phyloP scores from a whole-genome alignment of 2,113 vertebrate genomes.

The Mormyrus lacerda region DNA sequence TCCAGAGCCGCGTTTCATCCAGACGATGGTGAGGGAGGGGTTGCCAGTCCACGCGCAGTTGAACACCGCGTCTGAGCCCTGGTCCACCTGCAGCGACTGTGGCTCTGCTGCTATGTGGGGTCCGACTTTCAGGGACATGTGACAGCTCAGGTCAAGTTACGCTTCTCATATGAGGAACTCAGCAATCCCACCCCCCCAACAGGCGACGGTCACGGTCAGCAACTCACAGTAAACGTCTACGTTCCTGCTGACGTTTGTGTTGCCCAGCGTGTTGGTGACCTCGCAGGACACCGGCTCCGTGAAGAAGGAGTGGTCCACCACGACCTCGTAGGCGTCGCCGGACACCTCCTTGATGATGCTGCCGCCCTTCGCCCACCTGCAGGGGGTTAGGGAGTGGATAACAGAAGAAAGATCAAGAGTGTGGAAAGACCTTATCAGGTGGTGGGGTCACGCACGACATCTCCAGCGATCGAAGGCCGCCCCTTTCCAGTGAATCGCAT shows the following conservation, averaged over 20 bases:
- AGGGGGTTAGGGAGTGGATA: constrained; percentile 2
- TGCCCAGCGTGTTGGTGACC: constrained; percentile 89
- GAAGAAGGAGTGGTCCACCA: constrained; percentile 92
- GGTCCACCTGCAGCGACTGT: constrained; percentile 87
- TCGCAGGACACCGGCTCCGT: constrained; percentile 91
- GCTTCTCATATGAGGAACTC: background rate
- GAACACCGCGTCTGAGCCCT: constrained; percentile 86
- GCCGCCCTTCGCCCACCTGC: constrained; percentile 89
- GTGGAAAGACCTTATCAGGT: background rate
- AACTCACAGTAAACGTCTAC: constrained; percentile 95
- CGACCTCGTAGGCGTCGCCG: constrained; percentile 81
- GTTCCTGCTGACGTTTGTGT: constrained; percentile 92
- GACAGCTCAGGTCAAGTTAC: background rate
- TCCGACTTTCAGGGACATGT: constrained; percentile 67
- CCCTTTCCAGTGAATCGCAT: background rate
- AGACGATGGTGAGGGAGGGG: constrained; percentile 93
- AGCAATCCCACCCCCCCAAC: background rate
- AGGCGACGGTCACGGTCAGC: background rate
- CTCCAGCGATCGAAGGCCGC: background rate
- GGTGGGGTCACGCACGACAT: background rate
- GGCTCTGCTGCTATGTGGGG: constrained; percentile 90
- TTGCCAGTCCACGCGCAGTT: constrained; percentile 96
- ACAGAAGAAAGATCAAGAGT: background rate
- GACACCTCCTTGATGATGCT: constrained; percentile 85
- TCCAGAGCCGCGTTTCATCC: constrained; percentile 95